Percentiles rank a stretch among this genome's conserved stretches.
Conservation (phyloP, 2,113 vertebrate genomes). For the Cricetomys ansorgei region DNA sequence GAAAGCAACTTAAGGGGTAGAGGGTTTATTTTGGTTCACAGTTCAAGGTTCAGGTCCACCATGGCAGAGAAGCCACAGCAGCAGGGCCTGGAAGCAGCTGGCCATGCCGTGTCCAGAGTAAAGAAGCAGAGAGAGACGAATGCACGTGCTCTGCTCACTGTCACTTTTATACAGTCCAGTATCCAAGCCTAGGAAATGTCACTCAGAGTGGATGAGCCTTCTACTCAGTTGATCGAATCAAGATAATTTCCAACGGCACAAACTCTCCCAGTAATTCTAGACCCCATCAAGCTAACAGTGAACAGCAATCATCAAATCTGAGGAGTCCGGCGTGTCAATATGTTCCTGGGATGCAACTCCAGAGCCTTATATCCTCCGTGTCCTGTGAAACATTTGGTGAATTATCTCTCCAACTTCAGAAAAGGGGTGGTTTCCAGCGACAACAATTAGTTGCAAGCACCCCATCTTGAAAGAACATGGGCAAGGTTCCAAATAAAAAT, state of each 20-base stretch:
- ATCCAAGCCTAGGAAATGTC: neutral
- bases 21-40: neutral
- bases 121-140: neutral
- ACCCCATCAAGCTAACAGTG: too few relatives aligned
- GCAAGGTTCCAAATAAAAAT: neutral
- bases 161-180: neutral
- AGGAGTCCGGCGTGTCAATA: neutral
- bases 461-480: neutral
- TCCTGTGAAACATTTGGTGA: neutral
- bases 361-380: neutral
- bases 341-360: neutral
- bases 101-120: neutral
- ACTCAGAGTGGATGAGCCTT: neutral
- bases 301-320: neutral
- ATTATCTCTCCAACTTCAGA: neutral
- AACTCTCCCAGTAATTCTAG: neutral
- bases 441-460: neutral
- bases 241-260: neutral
- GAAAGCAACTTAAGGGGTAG: neutral
- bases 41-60: neutral
- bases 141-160: too few relatives aligned
- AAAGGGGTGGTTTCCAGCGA: neutral
- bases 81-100: neutral
- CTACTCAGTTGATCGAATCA: neutral
- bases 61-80: neutral